Conservation (phyloP, 2,113 vertebrate genomes). For the Scalopus aquaticus region DNA sequence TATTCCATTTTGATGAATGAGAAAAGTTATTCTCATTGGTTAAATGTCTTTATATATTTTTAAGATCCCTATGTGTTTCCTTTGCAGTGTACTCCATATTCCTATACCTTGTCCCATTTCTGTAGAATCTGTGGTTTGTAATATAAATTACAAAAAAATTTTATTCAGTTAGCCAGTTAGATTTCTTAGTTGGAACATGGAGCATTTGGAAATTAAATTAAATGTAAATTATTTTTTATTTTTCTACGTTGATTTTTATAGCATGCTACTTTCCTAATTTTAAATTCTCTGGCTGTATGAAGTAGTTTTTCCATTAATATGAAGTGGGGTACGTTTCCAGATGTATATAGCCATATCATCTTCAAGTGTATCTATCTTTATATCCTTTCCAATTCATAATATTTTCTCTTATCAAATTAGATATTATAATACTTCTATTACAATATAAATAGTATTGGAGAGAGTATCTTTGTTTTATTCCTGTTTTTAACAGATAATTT, state of each 20-base stretch:
- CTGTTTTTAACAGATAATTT: neutral
- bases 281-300: neutral
- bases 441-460: neutral
- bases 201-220: conserved; percentile 6
- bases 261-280: neutral
- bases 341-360: neutral
- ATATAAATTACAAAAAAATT: neutral
- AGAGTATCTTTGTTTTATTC: neutral
- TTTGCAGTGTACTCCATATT: neutral
- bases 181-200: neutral
- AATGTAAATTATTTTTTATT: neutral
- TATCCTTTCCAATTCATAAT: neutral
- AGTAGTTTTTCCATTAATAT: neutral
- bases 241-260: conserved; percentile 13
- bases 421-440: neutral
- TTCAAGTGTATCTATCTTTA: neutral
- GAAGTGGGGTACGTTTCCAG: neutral
- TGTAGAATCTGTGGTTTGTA: neutral
- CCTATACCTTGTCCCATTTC: neutral
- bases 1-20: neutral
- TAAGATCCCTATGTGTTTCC: neutral
- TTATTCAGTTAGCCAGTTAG: neutral
- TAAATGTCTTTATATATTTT: conserved; percentile 20
- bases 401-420: neutral
- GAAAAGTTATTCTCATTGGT: neutral